Percentiles rank a stretch among this genome's conserved stretches.
phyloP scores from a whole-genome alignment of 2,888 invertebrate genomes.

The Brenthis ino region DNA sequence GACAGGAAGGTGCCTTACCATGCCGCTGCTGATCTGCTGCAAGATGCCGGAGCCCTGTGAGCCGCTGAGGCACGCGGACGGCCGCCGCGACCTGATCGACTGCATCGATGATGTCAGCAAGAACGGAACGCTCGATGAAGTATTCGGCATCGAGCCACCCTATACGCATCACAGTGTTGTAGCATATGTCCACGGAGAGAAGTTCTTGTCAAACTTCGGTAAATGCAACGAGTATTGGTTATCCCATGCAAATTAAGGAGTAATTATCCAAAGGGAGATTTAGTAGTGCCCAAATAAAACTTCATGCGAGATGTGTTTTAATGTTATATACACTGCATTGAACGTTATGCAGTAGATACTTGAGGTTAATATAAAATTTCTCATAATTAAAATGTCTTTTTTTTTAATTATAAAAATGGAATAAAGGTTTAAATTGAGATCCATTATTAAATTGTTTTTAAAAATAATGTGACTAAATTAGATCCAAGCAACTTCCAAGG shows the following conservation, averaged over 20 bases:
- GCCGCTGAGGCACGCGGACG: conserved; percentile 84
- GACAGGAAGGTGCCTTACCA: conserved; percentile 92
- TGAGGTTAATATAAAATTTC: background rate
- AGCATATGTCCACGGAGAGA: conserved; percentile 1
- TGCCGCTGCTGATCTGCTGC: conserved; percentile 95
- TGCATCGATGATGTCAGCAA: conserved; percentile 85
- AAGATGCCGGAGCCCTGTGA: conserved; percentile 89
- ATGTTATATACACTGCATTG: background rate
- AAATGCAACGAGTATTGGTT: background rate
- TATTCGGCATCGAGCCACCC: conserved; percentile 95
- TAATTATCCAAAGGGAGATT: conserved; percentile 9
- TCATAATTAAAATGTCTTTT: background rate
- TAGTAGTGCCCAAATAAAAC: conserved; percentile 3
- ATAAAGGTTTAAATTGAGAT: background rate
- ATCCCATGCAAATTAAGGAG: conserved; percentile 7
- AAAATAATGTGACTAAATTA: background rate
- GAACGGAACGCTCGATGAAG: conserved; percentile 93
- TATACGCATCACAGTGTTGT: conserved; percentile 57
- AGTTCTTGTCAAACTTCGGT: background rate
- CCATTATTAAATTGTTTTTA: background rate
- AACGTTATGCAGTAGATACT: background rate
- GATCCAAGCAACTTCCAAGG: conserved; percentile 14
- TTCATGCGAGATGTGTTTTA: conserved; percentile 15
- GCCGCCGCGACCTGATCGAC: conserved; percentile 88
- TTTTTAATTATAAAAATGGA: background rate